A percentile compares a stretch with the other conserved stretches of the same genome.
These are phyloP conservation scores for Bubalus kerabau DNA, from an alignment of 2,113 vertebrate genomes.

Conservation along the genomic window DNA sequence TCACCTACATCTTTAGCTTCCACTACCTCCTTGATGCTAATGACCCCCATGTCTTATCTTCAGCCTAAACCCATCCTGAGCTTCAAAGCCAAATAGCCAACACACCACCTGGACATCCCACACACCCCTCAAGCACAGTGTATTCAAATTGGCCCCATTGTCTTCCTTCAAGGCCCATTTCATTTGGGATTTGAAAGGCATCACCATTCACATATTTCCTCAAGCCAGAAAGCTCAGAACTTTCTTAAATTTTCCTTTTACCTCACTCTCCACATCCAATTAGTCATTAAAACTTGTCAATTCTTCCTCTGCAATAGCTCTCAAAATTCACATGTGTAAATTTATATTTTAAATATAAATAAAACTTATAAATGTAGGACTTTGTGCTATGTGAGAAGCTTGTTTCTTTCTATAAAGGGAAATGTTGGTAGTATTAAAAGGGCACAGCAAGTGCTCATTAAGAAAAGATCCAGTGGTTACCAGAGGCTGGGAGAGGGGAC, in stretches of 20 bases:
- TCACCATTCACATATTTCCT: neutral
- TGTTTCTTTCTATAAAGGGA: slow-evolving; percentile 66
- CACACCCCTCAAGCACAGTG: neutral
- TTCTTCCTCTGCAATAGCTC: neutral
- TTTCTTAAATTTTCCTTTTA: neutral
- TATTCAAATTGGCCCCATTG: neutral
- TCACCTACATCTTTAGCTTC: neutral
- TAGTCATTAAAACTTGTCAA: neutral
- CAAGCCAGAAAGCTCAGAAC: neutral
- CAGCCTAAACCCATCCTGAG: neutral
- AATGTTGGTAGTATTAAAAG: slow-evolving; percentile 67
- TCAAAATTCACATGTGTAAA: neutral
- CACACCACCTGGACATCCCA: neutral
- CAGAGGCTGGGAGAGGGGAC: neutral
- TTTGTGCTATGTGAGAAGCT: neutral
- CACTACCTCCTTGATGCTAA: neutral
- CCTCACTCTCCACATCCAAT: neutral
- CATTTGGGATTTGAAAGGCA: neutral
- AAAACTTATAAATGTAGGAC: neutral
- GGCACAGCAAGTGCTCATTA: slow-evolving; percentile 67
- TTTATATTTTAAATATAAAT: neutral
- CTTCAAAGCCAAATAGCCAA: neutral
- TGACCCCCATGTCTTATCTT: neutral
- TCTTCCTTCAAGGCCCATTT: neutral
- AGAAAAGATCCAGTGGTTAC: slow-evolving; percentile 18